These are phyloP conservation scores for Netelia inedita DNA, from an alignment of 2,888 invertebrate species.

Conservation along the genomic window DNA sequence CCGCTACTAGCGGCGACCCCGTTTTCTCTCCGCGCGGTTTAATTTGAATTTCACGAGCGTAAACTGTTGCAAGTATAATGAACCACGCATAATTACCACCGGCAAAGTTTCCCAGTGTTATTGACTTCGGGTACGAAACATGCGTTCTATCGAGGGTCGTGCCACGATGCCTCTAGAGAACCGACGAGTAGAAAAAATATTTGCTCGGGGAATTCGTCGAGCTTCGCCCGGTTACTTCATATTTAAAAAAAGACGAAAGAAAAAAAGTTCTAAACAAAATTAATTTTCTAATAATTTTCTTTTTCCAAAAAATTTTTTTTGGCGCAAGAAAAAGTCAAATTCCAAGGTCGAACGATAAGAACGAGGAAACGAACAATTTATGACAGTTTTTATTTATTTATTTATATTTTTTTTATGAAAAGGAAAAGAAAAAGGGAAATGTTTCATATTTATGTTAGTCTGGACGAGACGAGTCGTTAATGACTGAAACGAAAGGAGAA, in stretches of 20 bases:
- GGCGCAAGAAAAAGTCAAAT: neutral
- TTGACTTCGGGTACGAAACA: conserved; percentile 30
- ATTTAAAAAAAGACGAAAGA: neutral
- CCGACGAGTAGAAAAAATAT: conserved; percentile 2
- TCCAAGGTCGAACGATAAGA: neutral
- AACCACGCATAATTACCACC: conserved; percentile 55
- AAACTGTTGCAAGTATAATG: conserved; percentile 45
- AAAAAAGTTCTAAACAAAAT: conserved; percentile 2
- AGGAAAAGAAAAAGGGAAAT: neutral
- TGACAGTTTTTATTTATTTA: neutral
- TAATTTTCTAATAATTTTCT: conserved; percentile 7
- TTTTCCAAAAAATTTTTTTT: neutral
- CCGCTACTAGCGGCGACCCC: conserved; percentile 42
- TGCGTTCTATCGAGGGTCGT: conserved; percentile 2
- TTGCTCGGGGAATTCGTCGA: neutral
- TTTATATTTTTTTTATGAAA: neutral
- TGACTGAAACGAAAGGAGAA: conserved; percentile 75
- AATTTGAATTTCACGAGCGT: conserved; percentile 57
- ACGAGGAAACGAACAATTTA: too few relatives aligned
- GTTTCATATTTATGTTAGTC: conserved; percentile 5
- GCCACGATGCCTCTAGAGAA: neutral
- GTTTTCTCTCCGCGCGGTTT: conserved; percentile 31
- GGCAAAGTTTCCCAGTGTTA: conserved; percentile 2
- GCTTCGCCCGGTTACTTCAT: neutral
- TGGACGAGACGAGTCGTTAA: conserved; percentile 53